Percentiles rank a stretch among this genome's conserved stretches.
Conservation (phyloP, 2,888 invertebrate species). For the Dascillus cervinus region DNA sequence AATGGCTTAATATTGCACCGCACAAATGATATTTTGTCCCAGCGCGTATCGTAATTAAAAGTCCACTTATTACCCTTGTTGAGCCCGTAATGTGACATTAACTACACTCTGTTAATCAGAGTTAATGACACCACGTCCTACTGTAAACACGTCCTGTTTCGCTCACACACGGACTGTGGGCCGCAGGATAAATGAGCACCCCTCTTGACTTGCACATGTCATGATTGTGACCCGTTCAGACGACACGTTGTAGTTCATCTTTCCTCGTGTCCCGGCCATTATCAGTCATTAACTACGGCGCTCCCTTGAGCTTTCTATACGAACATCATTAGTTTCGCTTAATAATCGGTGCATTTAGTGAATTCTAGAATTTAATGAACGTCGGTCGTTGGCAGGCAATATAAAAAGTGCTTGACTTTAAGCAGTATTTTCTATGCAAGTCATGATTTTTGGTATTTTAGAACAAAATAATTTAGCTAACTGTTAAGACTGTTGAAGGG, state of each 20-base stretch:
- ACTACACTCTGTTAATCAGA: slow-evolving; percentile 9
- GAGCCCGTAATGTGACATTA: slow-evolving; percentile 7
- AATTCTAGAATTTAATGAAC: too few relatives aligned
- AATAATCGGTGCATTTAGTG: too few relatives aligned
- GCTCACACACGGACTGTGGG: slow-evolving; percentile 2
- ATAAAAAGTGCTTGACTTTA: too few relatives aligned
- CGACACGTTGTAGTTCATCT: slow-evolving; percentile 7
- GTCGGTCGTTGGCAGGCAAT: too few relatives aligned
- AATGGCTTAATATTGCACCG: slow-evolving; percentile 8
- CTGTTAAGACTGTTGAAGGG: too few relatives aligned
- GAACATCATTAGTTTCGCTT: too few relatives aligned
- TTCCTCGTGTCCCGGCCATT: slow-evolving; percentile 7
- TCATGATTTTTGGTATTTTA: too few relatives aligned
- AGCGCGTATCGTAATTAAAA: slow-evolving; percentile 9
- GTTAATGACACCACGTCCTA: slow-evolving; percentile 9
- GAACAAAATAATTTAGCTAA: too few relatives aligned
- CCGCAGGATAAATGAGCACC: slow-evolving; percentile 6
- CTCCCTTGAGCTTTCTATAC: slow-evolving; percentile 1
- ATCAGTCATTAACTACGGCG: slow-evolving; percentile 7
- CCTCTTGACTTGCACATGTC: slow-evolving; percentile 5
- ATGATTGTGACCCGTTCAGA: slow-evolving; percentile 4
- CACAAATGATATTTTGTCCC: slow-evolving; percentile 7
- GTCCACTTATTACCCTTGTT: slow-evolving; percentile 11
- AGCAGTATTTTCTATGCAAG: too few relatives aligned
- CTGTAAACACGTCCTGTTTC: slow-evolving; percentile 8